These are phyloP conservation scores for Ptychoptera contaminata DNA, from an alignment of 2,888 invertebrate genomes.

Conservation along the genomic window DNA sequence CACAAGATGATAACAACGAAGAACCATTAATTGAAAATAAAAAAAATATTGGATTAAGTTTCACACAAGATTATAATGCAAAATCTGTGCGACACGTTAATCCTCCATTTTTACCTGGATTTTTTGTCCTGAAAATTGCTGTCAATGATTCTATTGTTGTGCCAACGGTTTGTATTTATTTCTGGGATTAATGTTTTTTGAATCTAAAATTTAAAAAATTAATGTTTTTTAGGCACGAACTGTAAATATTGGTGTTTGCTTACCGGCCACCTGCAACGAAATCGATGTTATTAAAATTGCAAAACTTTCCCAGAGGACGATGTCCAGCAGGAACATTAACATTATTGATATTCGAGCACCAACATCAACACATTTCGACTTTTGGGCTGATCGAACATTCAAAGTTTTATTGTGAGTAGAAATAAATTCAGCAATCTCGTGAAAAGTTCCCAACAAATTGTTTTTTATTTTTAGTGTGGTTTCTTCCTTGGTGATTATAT, in stretches of 20 bases:
- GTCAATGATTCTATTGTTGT: constrained; percentile 32
- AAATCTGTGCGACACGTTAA: constrained; percentile 24
- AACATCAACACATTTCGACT: constrained; percentile 45
- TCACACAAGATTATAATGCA: constrained; percentile 21
- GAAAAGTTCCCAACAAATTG: not conserved
- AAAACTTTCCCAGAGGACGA: constrained; percentile 35
- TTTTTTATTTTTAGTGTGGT: constrained; percentile 35
- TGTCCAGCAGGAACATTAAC: constrained; percentile 32
- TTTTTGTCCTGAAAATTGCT: constrained; percentile 45
- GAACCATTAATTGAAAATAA: not conserved
- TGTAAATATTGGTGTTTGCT: constrained; percentile 58
- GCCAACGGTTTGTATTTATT: constrained; percentile 18
- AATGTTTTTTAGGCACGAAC: constrained; percentile 43
- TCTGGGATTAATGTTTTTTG: no score
- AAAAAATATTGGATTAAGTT: constrained; percentile 22
- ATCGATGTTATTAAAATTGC: constrained; percentile 44
- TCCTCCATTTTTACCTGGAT: constrained; percentile 51
- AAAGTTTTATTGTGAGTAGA: constrained; percentile 47
- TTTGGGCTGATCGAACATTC: constrained; percentile 54
- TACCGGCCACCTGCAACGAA: constrained; percentile 52
- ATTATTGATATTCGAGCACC: constrained; percentile 54
- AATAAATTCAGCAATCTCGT: no score
- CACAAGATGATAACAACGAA: constrained; percentile 22
- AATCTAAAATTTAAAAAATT: no score
- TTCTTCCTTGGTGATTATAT: constrained; percentile 33